Base-by-base conservation (phyloP, 2,888 invertebrate genomes). In the Drosophila affinis region DNA sequence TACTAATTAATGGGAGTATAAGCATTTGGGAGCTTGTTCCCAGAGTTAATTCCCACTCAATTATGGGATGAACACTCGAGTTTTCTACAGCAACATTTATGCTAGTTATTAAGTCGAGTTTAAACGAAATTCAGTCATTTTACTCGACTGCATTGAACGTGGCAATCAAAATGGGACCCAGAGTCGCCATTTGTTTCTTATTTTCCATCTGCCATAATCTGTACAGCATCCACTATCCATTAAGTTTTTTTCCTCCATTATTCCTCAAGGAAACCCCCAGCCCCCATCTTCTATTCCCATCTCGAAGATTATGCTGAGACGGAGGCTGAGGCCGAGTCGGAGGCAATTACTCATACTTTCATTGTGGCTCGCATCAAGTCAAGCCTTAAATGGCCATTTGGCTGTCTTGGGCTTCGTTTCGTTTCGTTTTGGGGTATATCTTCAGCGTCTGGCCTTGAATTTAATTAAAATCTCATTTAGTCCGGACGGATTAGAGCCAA, bases 381-480 rank as follows among this genome's bases (percentile, higher is more conserved):
- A 80, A 69, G 55, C 71, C 44, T 24, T 46, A 49, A 64, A 72
- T 47, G 58, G 57, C 57, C 71, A 69, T 49, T 54, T 65, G 48
- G 34, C 39, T 27, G 29, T 48, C 48, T 27, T 48, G 6, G 52
- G 29, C 67, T 67, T 49, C 57, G 39, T 74, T 67, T 49, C 57
- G 39, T n/a, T 39, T n/a, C 39, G n/a, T 39, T 39, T 39, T 51
- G 49, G 57, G 57, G 53, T 39, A n/a, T 39, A 58, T 12, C 48
- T 68, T 70, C 85, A 46, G 55, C 39, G 72, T 72, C 85, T 85
- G 77, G 69, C 69, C 72, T 77, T 75, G 84, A 81, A 88, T 91
- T 88, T 81, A 90, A 91, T 90, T 90, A 90, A 89, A 88, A 85
- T 83, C 73, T 79, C 78, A 88, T 90, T 87, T 88, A 75, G 74